These are phyloP conservation scores for Micropterix aruncella DNA, from an alignment of 2,888 invertebrate species.

Conservation along the genomic window DNA sequence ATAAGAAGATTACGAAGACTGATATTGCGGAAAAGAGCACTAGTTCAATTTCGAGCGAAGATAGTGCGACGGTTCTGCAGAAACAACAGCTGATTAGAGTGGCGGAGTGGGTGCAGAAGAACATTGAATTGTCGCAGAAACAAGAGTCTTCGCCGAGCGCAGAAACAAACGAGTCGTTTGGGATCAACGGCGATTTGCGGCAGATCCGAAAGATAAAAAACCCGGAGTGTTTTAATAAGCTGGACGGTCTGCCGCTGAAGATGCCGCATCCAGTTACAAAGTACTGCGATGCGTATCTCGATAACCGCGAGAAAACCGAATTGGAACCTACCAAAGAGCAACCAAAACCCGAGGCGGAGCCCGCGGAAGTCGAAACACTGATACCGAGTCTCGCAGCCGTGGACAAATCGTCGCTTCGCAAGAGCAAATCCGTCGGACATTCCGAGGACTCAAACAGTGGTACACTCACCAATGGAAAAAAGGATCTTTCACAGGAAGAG, in stretches of 20 bases:
- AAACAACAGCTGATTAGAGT: constrained; percentile 54
- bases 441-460: neutral
- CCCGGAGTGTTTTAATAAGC: neutral
- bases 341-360: constrained; percentile 1
- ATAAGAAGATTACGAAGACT: constrained; percentile 11
- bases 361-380: neutral
- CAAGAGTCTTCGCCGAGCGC: constrained; percentile 23
- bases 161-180: neutral
- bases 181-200: neutral
- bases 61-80: constrained; percentile 39
- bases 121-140: constrained; percentile 28
- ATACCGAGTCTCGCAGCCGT: neutral
- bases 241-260: constrained; percentile 21
- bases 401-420: neutral
- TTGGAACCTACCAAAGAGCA: too few species aligned
- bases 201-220: neutral
- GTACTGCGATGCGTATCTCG: constrained; percentile 14
- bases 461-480: neutral
- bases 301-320: neutral
- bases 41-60: constrained; percentile 36
- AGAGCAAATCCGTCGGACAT: neutral
- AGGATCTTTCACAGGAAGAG: constrained; percentile 35
- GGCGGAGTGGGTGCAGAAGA: constrained; percentile 66
- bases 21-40: constrained; percentile 37
- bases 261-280: constrained; percentile 37